A percentile compares a stretch with the other conserved stretches of the same genome.
Conservation (phyloP, 2,797 vertebrate genomes). For the Gymnothorax reevesii region DNA sequence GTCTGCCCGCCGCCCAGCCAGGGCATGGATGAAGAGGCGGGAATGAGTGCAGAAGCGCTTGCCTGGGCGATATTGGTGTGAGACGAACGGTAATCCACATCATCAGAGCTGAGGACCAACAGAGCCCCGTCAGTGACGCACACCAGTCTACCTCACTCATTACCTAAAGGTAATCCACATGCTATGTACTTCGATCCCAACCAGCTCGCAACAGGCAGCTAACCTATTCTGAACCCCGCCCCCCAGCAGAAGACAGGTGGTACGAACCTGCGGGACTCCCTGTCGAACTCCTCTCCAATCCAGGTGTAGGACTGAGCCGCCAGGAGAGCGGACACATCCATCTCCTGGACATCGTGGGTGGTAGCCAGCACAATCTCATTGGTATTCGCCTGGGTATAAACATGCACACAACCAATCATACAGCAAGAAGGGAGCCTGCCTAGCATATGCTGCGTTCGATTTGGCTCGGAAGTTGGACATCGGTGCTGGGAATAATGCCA, state of each 20-base stretch:
- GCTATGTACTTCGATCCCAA: background rate
- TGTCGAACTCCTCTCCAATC: slow-evolving; percentile 96
- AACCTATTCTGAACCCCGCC: background rate
- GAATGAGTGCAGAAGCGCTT: slow-evolving; percentile 73
- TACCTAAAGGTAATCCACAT: background rate
- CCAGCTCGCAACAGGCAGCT: background rate
- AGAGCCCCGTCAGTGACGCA: slow-evolving; percentile 2
- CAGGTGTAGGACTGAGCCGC: slow-evolving; percentile 92
- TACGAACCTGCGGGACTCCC: slow-evolving; percentile 92
- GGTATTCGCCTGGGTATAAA: slow-evolving; percentile 80
- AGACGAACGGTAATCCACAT: slow-evolving; percentile 88
- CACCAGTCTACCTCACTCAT: background rate
- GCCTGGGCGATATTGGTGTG: slow-evolving; percentile 89
- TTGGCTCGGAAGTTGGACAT: no score
- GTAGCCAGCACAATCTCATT: slow-evolving; percentile 96
- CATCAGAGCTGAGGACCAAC: slow-evolving; percentile 84
- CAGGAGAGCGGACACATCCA: slow-evolving; percentile 89
- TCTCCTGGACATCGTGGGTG: slow-evolving; percentile 96
- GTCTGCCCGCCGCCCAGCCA: slow-evolving; percentile 97
- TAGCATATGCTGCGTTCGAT: no score
- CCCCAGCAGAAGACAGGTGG: background rate
- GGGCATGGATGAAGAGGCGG: slow-evolving; percentile 88
- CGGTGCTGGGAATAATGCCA: no score
- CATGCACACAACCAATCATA: background rate
- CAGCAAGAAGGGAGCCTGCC: background rate